A percentile compares a stretch with the other conserved stretches of the same genome.
These are phyloP conservation scores for Accipiter cooperii DNA, from an alignment of 2,113 vertebrate genomes.

Conservation along the genomic window DNA sequence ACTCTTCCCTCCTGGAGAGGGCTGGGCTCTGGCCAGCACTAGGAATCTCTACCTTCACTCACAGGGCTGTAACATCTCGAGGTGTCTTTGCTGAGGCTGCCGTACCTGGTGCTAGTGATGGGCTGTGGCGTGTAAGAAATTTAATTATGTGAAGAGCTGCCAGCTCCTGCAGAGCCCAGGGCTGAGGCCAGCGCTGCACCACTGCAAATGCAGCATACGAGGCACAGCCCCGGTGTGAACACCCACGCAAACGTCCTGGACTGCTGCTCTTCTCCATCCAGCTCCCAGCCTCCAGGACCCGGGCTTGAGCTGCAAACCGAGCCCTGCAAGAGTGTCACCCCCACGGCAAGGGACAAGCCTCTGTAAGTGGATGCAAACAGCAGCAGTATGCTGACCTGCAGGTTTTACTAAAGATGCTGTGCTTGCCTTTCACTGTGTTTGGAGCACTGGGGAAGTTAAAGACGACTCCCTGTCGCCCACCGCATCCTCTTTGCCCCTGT, in stretches of 20 bases:
- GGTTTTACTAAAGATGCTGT: not conserved
- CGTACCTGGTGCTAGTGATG: not conserved
- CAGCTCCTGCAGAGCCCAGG: not conserved
- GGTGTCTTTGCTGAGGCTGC: not conserved
- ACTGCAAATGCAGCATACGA: not conserved
- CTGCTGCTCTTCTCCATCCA: not conserved
- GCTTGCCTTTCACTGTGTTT: not conserved
- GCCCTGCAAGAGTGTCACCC: not conserved
- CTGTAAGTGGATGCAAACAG: not conserved
- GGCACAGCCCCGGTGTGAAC: not conserved
- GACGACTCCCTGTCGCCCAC: no score
- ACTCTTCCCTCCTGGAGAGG: not conserved
- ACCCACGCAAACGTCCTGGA: not conserved
- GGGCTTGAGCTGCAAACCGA: not conserved
- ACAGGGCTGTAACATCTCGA: not conserved
- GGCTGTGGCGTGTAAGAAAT: not conserved
- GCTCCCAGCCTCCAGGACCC: not conserved
- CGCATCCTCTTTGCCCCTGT: not conserved
- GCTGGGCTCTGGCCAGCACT: not conserved
- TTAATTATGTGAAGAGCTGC: not conserved
- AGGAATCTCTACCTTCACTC: not conserved
- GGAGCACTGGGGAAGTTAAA: not conserved
- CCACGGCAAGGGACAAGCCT: accelerated
- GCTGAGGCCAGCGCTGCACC: not conserved
- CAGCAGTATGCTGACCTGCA: not conserved